Evolutionary conservation across 1,140 invertebrate genomes (phyloP).

Genomic region (Euglossa dilemma): DNA sequence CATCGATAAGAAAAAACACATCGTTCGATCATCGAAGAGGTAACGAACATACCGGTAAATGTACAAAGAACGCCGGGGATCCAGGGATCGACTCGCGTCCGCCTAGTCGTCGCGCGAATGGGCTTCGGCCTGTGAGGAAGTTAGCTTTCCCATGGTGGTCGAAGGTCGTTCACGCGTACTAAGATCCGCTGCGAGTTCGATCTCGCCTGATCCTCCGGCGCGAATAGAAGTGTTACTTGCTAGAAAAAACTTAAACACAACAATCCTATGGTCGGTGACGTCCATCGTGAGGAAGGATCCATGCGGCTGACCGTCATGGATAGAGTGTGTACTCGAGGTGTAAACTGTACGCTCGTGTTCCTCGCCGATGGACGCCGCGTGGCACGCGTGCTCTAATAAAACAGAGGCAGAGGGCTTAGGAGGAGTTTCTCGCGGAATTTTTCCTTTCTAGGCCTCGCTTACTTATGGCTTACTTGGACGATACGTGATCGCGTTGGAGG

Average conservation of each 20-base stretch:
- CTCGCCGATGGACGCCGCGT: slow-evolving; percentile 63
- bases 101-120: not conserved
- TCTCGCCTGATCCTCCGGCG: slow-evolving; percentile 2
- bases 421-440: slow-evolving; percentile 55
- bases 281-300: slow-evolving; percentile 64
- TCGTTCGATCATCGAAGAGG: slow-evolving; percentile 43
- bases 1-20: slow-evolving; percentile 65
- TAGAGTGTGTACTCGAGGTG: no score
- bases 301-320: not conserved
- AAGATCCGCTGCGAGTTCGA: not conserved
- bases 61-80: slow-evolving; percentile 58
- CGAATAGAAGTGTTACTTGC: slow-evolving; percentile 71
- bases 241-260: slow-evolving; percentile 82
- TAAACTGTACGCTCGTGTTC: no score
- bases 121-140: not conserved
- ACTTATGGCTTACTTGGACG: slow-evolving; percentile 20
- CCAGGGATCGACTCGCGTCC: not conserved
- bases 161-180: not conserved
- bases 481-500: slow-evolving; percentile 57
- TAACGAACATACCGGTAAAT: slow-evolving; percentile 56
- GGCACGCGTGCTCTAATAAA: slow-evolving; percentile 67
- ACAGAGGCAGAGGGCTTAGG: slow-evolving; percentile 76
- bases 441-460: slow-evolving; percentile 60
- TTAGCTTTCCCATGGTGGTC: no score
- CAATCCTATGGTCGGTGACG: slow-evolving; percentile 72